Conservation (phyloP, 2,888 invertebrate genomes). For the Leptinotarsa tumamoca region DNA sequence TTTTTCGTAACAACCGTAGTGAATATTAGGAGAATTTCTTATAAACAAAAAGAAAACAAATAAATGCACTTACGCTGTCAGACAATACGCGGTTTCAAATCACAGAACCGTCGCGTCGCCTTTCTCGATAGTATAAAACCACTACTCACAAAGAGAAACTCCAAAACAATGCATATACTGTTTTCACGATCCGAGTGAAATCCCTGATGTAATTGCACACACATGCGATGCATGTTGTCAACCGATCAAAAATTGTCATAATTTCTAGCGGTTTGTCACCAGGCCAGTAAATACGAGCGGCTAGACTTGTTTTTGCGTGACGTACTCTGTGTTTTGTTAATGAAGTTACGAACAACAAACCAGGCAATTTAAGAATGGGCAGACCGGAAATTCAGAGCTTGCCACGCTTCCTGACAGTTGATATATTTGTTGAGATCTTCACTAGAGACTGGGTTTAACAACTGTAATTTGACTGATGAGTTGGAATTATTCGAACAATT, state of each 20-base stretch:
- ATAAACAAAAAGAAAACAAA: too few species aligned
- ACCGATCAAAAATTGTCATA: conserved; percentile 12
- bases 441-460: too few species aligned
- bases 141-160: not conserved
- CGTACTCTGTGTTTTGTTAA: conserved; percentile 5
- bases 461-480: too few species aligned
- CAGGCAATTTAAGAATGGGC: not conserved
- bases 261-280: conserved; percentile 7
- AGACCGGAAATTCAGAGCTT: not conserved
- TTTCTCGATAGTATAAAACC: not conserved
- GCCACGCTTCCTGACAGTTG: not conserved
- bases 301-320: conserved; percentile 19
- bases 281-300: conserved; percentile 3
- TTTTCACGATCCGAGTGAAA: conserved; percentile 9
- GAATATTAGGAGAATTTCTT: too few species aligned
- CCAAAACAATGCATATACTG: not conserved
- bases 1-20: too few species aligned
- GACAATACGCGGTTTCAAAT: not conserved
- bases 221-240: conserved; percentile 10
- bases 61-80: too few species aligned
- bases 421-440: not conserved
- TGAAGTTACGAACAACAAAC: conserved; percentile 7
- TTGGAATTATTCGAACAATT: too few species aligned
- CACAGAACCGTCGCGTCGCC: not conserved
- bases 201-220: not conserved